Evolutionary conservation across 2,888 invertebrate species (phyloP), one percentile per base, ranked within the genome.

Genomic region (Polymixis flavicincta): DNA sequence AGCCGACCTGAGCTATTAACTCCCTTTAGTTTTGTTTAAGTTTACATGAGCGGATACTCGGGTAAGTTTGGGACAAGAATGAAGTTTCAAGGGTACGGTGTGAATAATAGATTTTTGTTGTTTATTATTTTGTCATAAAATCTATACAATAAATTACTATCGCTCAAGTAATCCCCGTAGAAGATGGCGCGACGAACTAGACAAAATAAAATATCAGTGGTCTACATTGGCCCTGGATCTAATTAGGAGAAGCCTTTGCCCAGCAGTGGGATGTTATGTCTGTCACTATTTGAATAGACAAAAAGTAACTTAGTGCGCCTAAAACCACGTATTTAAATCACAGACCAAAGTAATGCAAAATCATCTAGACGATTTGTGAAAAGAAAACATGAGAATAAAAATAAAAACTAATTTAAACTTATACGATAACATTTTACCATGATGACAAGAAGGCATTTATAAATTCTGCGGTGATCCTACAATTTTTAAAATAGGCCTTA

Each of bases 11-110:
- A 80, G 74, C 63, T 74, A 78, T 80, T 79, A 76, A 72, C 59
- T 72, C 78, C 50, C 78, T 68, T 67, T 68, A 85, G 87, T 87
- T 85, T 82, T 75, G 82, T 77, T 71, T 75, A 66, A 71, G 73
- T 74, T 73, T 60, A 73, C 61, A 67, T 57, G 69, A 61, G 72
- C 50, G 52, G 68, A 65, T 72, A 72, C 63, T 52, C 45, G 37
- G 42, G 22, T 6, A 63, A 55, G 50, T 75, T 78, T 45, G n/a
- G 22, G 64, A 80, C 32, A 64, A 60, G 52, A 64, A n/a, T 74
- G 17, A 60, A 80, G 28, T 80, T 73, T 32, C 74, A 42, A 63
- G 25, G 80, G 32, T 57, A 57, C 3, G n/a, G 17, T 45, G 11
- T 63, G 45, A 64, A 59, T 74, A 55, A 52, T 52, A 52, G 11